Percentiles rank a stretch among this genome's conserved stretches.
phyloP scores from a whole-genome alignment of 1,140 invertebrate genomes.

The Maconellicoccus hirsutus region DNA sequence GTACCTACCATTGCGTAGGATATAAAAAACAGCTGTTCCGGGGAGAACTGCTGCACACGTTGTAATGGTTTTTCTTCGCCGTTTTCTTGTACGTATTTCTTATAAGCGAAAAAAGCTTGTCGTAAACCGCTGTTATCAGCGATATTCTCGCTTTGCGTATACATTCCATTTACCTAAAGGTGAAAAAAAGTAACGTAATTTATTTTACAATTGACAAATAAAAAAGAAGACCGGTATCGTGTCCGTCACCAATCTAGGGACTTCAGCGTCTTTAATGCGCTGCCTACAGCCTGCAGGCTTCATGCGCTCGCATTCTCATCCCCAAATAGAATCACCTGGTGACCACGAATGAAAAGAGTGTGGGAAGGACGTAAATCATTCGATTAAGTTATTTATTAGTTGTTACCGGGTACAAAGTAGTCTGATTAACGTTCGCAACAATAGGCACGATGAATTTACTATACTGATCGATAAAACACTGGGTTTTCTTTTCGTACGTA shows the following conservation, averaged over 20 bases:
- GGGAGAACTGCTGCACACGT: constrained; percentile 58
- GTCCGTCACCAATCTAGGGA: no score
- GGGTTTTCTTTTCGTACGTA: constrained; percentile 56
- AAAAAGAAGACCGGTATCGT: no score
- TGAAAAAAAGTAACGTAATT: no score
- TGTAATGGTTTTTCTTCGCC: constrained; percentile 43
- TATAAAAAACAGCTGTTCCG: constrained; percentile 79
- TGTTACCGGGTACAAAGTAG: neutral
- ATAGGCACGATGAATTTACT: constrained; percentile 35
- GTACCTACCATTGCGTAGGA: constrained; percentile 66
- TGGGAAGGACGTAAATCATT: no score
- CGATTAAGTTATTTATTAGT: no score
- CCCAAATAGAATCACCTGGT: no score
- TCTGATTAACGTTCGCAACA: neutral
- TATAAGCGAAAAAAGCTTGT: constrained; percentile 62
- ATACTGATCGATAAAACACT: constrained; percentile 87
- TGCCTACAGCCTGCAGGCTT: no score
- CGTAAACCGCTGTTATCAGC: constrained; percentile 81
- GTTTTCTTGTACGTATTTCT: constrained; percentile 41
- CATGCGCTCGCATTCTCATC: no score
- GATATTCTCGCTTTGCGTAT: constrained; percentile 80
- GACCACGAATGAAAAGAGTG: no score
- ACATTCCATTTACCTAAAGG: constrained; percentile 57
- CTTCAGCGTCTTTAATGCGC: no score
- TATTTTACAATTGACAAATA: no score